phyloP scores from a whole-genome alignment of 2,113 vertebrate genomes.

The Mobula birostris region DNA sequence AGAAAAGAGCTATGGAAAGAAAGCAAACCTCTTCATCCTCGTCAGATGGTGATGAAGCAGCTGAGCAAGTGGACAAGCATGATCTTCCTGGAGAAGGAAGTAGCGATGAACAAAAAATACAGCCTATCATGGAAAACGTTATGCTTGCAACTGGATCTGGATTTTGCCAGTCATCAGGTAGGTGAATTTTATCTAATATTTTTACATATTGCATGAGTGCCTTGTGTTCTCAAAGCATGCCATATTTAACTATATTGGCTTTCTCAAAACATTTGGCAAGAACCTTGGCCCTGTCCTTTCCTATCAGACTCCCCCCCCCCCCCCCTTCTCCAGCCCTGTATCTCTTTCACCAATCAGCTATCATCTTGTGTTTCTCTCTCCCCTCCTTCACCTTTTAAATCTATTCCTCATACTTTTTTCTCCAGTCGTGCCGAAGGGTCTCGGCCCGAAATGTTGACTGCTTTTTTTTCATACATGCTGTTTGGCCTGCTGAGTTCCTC shows the following conservation, averaged over 20 bases:
- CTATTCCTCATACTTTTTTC: no score
- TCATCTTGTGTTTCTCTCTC: no score
- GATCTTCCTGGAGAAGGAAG: slow-evolving; percentile 68
- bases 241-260: background rate
- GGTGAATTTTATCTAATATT: background rate
- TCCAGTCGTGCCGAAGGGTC: no score
- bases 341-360: no score
- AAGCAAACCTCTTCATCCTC: slow-evolving; percentile 55
- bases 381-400: no score
- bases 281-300: no score
- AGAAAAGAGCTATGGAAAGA: slow-evolving; percentile 51
- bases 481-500: no score
- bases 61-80: slow-evolving; percentile 47
- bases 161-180: slow-evolving; percentile 94
- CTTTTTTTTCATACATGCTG: no score
- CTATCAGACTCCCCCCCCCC: no score
- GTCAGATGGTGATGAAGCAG: slow-evolving; percentile 55
- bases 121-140: slow-evolving; percentile 75
- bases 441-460: no score
- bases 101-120: slow-evolving; percentile 84
- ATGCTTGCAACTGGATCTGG: slow-evolving; percentile 54
- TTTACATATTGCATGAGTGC: background rate
- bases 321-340: no score
- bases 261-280: background rate
- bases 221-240: background rate